Evolutionary conservation across 2,888 invertebrate genomes (phyloP), one percentile per base, ranked within the genome.

Genomic region (Gari tellinella): DNA sequence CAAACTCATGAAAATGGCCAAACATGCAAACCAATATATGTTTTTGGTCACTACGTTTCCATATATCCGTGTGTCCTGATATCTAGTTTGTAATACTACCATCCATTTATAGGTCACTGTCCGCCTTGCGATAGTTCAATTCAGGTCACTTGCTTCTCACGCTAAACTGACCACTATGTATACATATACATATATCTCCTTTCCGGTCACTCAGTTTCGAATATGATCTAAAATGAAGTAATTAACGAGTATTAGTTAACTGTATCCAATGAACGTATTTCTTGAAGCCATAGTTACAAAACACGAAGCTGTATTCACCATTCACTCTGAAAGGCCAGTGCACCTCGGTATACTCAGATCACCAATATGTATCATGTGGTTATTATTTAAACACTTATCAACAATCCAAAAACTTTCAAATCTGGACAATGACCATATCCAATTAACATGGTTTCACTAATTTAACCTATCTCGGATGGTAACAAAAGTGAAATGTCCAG

Each of bases 1-100:
- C 63, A 70, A 57, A 56, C 58, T 63, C 78, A 74, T 73, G 60
- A 68, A 69, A 78, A 37, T 72, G 72, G 73, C 73, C 78, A 43
- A 14, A 37, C 49, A 40, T 48, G n/a, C 53, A 38, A 23, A 57
- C 49, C 43, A 56, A 53, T 45, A 43, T 43, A 43, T 19, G 43
- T 43, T 43, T 12, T 31, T 57, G 57, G 65, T 58, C 65, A 58
- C 57, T 51, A 10, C 43, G 10, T 43, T 15, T 41, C 23, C 41
- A 45, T 57, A 8, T 61, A 62, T 57, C 57, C 68, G 65, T 45
- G 43, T 56, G 64, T 65, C 43, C 58, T 41, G 26, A 8, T 57
- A 45, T 57, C 57, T 45, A 57, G 40, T 56, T 23, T 26, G 43
- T 43, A 57, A 48, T 56, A 58, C 46, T 58, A 62, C 53, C 53